Conservation (phyloP, 2,797 vertebrate genomes). For the Antennarius maculatus region DNA sequence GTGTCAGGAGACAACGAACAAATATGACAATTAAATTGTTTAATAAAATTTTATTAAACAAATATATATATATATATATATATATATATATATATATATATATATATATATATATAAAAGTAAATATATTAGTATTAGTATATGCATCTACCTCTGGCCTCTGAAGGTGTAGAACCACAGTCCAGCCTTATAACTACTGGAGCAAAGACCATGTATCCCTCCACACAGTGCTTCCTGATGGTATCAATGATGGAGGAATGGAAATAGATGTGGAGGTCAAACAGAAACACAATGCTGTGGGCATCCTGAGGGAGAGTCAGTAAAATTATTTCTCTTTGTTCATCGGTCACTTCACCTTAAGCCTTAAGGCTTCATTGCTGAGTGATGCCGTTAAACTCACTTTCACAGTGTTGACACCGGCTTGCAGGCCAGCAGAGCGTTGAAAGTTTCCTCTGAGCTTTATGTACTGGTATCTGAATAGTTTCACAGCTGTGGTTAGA, state of each 20-base stretch:
- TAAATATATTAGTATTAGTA: not conserved
- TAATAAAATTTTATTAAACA: no score
- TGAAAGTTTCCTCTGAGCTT: slow-evolving; percentile 91
- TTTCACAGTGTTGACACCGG: slow-evolving; percentile 87
- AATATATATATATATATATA: no score
- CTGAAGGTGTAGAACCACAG: slow-evolving; percentile 87
- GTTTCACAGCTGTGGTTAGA: slow-evolving; percentile 6
- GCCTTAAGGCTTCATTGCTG: not conserved
- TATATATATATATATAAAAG: no score
- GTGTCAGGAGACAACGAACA: no score
- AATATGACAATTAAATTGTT: no score
- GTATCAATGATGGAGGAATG: slow-evolving; percentile 87
- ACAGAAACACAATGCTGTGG: slow-evolving; percentile 95
- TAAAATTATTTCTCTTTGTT: not conserved
- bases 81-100: no score
- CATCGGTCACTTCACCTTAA: not conserved
- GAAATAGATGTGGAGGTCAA: slow-evolving; percentile 95
- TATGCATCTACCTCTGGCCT: slow-evolving; percentile 84
- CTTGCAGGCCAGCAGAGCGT: slow-evolving; percentile 93
- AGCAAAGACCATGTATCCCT: slow-evolving; percentile 92
- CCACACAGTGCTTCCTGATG: slow-evolving; percentile 93
- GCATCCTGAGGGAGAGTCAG: slow-evolving; percentile 80
- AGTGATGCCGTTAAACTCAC: slow-evolving; percentile 71
- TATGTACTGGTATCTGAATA: slow-evolving; percentile 85
- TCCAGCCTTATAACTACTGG: slow-evolving; percentile 92